Evolutionary conservation across 2,797 vertebrate genomes (phyloP).

Genomic region (Coilia nasus): DNA sequence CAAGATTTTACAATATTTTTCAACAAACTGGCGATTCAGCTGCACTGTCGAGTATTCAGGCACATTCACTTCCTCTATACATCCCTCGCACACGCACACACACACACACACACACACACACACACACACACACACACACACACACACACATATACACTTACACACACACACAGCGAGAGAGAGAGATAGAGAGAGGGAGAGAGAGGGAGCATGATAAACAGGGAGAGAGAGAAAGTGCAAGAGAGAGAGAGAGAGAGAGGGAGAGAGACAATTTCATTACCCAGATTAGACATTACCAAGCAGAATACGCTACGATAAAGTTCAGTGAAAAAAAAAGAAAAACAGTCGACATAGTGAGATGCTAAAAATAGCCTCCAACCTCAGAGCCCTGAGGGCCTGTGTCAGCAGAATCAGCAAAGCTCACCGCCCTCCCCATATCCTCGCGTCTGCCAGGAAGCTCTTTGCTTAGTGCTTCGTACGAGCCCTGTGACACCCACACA

Average conservation of each 20-base stretch:
- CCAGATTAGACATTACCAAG: conserved; percentile 20
- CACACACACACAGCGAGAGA: background rate
- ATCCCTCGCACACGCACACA: background rate
- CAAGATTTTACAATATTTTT: too few species aligned
- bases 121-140: background rate
- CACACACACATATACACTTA: background rate
- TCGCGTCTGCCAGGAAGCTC: background rate
- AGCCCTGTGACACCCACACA: background rate
- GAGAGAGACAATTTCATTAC: background rate
- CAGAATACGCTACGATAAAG: conserved; percentile 30
- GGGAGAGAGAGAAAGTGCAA: too few species aligned
- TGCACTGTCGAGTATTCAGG: background rate
- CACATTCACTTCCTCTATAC: background rate
- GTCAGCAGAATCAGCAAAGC: background rate
- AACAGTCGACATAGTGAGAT: conserved; percentile 7
- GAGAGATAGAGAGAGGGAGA: too few species aligned
- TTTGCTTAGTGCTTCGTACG: background rate
- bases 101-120: background rate
- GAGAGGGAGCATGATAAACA: too few species aligned
- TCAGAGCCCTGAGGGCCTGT: background rate
- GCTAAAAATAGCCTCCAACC: conserved; percentile 31
- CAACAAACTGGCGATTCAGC: too few species aligned
- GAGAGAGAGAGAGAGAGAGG: background rate
- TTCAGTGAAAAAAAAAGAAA: conserved; percentile 25
- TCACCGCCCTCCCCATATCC: background rate